Percentiles rank a stretch among this genome's conserved stretches.
Evolutionary conservation across 2,888 invertebrate genomes (phyloP).

Genomic region (Amorpha juglandis): DNA sequence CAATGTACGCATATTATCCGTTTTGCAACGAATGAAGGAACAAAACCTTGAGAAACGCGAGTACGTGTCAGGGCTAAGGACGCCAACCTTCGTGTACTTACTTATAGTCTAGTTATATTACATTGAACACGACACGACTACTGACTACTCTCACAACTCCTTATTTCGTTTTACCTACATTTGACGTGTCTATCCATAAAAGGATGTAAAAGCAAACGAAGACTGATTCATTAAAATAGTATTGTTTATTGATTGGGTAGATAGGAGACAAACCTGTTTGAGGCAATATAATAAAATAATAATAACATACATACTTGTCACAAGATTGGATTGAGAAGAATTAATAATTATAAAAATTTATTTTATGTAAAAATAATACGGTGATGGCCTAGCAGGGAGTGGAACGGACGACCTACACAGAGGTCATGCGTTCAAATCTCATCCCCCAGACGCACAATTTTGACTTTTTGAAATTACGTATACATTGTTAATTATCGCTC

Average conservation of each 20-base stretch:
- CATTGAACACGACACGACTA: neutral
- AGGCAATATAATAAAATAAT: too few species aligned
- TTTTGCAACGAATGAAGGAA: slow-evolving; percentile 36
- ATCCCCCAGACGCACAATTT: too few species aligned
- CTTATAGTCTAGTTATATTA: neutral
- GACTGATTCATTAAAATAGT: neutral
- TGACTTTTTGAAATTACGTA: too few species aligned
- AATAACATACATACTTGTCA: too few species aligned
- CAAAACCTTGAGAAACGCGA: slow-evolving; percentile 43
- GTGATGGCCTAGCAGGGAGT: too few species aligned
- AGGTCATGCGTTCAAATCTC: too few species aligned
- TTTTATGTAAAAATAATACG: too few species aligned
- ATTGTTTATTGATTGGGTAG: neutral
- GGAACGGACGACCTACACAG: too few species aligned
- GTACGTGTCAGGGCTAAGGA: slow-evolving; percentile 50
- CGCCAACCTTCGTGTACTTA: slow-evolving; percentile 24
- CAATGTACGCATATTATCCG: neutral
- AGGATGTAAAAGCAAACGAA: neutral
- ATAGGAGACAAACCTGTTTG: too few species aligned
- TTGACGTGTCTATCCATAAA: neutral
- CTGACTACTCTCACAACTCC: neutral
- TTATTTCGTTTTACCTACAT: slow-evolving; percentile 7
- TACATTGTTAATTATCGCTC: too few species aligned
- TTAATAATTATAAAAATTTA: too few species aligned
- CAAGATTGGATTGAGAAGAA: too few species aligned